A percentile compares a stretch with the other conserved stretches of the same genome.
phyloP scores from a whole-genome alignment of 1,140 invertebrate species.

The Adoxophyes honmai region DNA sequence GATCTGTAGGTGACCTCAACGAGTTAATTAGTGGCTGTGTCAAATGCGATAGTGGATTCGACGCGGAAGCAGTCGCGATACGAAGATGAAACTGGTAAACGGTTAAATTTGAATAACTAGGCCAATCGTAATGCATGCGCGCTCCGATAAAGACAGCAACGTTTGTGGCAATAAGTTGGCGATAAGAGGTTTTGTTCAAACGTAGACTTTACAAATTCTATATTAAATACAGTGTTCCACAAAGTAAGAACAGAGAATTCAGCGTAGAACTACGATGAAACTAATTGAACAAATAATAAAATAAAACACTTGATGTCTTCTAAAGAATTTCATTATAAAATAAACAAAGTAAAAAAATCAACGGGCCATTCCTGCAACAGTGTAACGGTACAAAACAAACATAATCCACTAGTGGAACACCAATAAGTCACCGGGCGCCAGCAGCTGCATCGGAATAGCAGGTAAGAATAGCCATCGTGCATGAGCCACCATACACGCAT shows the following conservation, averaged over 20 bases:
- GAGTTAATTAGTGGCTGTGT: slow-evolving; percentile 36
- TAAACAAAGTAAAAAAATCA: slow-evolving; percentile 28
- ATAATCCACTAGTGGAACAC: no score
- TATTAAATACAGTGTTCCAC: no score
- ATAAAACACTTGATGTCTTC: no score
- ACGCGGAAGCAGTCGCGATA: slow-evolving; percentile 22
- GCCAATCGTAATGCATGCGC: not conserved
- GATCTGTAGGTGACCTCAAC: slow-evolving; percentile 21
- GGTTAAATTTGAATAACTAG: slow-evolving; percentile 17
- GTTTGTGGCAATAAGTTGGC: no score
- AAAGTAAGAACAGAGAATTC: no score
- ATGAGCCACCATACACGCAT: slow-evolving; percentile 31
- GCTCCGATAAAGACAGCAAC: no score
- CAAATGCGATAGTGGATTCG: slow-evolving; percentile 32
- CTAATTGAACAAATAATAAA: no score
- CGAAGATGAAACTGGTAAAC: slow-evolving; percentile 22
- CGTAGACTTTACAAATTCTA: no score
- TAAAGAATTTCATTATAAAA: no score
- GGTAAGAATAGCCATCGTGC: slow-evolving; percentile 36
- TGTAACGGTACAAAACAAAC: no score
- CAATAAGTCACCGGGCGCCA: slow-evolving; percentile 36
- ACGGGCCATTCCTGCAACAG: slow-evolving; percentile 6
- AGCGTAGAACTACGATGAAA: no score
- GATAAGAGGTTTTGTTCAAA: no score
- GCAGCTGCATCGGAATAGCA: slow-evolving; percentile 44